Percentiles rank a stretch among this genome's conserved stretches.
These are phyloP conservation scores for Miniopterus natalensis DNA, from an alignment of 2,113 vertebrate species.

Conservation along the genomic window DNA sequence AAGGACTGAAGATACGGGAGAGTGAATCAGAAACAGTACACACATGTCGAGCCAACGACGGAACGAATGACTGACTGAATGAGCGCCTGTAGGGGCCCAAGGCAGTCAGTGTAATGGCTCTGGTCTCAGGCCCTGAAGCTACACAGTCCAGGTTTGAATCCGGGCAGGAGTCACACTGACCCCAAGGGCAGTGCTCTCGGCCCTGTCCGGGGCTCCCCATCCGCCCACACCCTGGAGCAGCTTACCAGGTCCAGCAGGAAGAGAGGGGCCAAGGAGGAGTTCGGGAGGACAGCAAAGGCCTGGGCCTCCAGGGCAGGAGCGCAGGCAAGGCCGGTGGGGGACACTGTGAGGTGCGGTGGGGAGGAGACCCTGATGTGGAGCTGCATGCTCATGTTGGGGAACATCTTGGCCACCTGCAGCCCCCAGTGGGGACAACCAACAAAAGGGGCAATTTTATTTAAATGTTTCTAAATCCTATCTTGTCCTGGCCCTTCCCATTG, in stretches of 20 bases:
- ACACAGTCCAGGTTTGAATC: neutral
- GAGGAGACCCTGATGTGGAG: conserved; percentile 61
- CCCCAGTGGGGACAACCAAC: neutral
- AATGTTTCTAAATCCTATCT: neutral
- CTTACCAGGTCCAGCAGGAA: conserved; percentile 88
- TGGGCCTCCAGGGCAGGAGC: conserved; percentile 73
- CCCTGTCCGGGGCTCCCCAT: neutral
- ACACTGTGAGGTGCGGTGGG: conserved; percentile 66
- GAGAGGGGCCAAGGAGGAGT: conserved; percentile 81
- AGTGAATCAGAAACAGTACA: neutral
- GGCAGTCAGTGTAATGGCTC: neutral
- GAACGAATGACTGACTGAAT: neutral
- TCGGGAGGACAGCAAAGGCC: conserved; percentile 83
- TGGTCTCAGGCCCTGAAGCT: neutral
- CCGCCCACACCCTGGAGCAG: neutral
- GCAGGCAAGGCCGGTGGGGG: conserved; percentile 62
- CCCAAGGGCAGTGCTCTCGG: accelerated
- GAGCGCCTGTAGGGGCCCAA: neutral
- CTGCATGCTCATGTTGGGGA: conserved; percentile 83
- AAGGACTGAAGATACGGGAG: neutral
- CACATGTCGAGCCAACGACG: neutral
- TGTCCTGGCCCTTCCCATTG: neutral
- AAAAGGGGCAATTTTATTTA: neutral
- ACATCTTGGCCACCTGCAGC: conserved; percentile 84
- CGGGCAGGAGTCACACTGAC: neutral